A percentile compares a stretch with the other conserved stretches of the same genome.
Evolutionary conservation across 2,797 vertebrate species (phyloP).

Genomic region (Sciaenops ocellatus): DNA sequence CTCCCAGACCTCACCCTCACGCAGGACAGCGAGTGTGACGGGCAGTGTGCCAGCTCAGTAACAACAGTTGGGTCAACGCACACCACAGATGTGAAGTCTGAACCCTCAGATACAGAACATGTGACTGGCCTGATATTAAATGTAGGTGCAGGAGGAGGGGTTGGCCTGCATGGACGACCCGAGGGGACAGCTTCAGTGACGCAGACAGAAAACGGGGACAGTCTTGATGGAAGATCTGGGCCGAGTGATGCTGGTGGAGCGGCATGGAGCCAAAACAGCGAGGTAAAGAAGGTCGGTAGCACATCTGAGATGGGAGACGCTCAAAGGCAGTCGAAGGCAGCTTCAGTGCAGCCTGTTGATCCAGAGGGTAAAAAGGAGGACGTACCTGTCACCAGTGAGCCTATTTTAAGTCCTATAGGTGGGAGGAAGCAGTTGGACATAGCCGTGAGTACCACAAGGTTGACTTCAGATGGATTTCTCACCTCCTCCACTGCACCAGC

Average conservation of each 20-base stretch:
- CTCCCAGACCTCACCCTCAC: constrained; percentile 30
- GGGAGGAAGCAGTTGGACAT: constrained; percentile 31
- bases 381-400: not conserved
- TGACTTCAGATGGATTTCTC: constrained; percentile 16
- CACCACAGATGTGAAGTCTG: constrained; percentile 31
- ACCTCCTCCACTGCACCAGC: constrained; percentile 24
- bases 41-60: constrained; percentile 40
- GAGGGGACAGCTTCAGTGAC: constrained; percentile 54
- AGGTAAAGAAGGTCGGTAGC: constrained; percentile 47
- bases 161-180: constrained; percentile 55
- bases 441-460: constrained; percentile 13
- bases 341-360: constrained; percentile 31
- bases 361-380: constrained; percentile 25
- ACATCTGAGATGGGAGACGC: constrained; percentile 48
- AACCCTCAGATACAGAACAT: constrained; percentile 24
- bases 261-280: constrained; percentile 39
- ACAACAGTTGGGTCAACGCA: constrained; percentile 20
- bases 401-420: constrained; percentile 39
- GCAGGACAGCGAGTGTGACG: constrained; percentile 52
- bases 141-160: constrained; percentile 61
- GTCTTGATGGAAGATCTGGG: constrained; percentile 61
- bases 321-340: constrained; percentile 28
- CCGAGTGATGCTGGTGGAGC: constrained; percentile 42
- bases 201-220: constrained; percentile 67
- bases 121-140: constrained; percentile 44